Evolutionary conservation across 2,113 vertebrate species (phyloP), one percentile per base, ranked within the genome.

Genomic region (Triplophysa rosa): DNA sequence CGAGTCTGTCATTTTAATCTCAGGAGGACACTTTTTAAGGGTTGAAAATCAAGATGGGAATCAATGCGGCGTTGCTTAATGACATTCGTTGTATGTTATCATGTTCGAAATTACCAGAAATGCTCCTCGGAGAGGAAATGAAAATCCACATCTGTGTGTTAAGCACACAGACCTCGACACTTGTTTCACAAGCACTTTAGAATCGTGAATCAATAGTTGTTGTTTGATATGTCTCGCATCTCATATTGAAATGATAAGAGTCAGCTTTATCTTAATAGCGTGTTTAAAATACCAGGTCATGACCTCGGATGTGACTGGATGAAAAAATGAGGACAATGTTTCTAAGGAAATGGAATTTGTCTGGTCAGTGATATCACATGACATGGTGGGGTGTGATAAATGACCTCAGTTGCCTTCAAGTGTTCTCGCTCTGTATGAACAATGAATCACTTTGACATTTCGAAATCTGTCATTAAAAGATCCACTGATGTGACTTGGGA

Each of bases 351-450:
- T 58, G 54, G 54, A 58, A 58, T 42, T 61, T 17, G 58, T 61
- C 54, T 42, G 33, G n/a, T 61, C 19, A 2, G 54, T 13, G 54
- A 73, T 61, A 33, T 17, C 40, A 10, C 0, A 23, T 72, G n/a
- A 59, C 54, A 17, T 6, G 52, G 49, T 17, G 13, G 49, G 33
- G 42, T 42, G 0, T 61, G 54, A 73, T 24, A 42, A 56, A 72
- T 40, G n/a, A 59, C 54, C 70, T 59, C 70, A 24, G 13, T 72
- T 72, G 29, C 54, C 13, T 42, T 23, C 4, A 71, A 54, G 49
- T 37, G 26, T 11, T 58, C 26, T 71, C 4, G 47, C 13, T 49
- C 16, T 26, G 8, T 69, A n/a, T 37, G 33, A 23, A 26, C 4
- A n/a, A 54, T 33, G 1, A 69, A 71, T 58, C 24, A 69, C 9